Evolutionary conservation across 2,888 invertebrate genomes (phyloP), one percentile per base, ranked within the genome.

Genomic region (Eupithecia abbreviata): DNA sequence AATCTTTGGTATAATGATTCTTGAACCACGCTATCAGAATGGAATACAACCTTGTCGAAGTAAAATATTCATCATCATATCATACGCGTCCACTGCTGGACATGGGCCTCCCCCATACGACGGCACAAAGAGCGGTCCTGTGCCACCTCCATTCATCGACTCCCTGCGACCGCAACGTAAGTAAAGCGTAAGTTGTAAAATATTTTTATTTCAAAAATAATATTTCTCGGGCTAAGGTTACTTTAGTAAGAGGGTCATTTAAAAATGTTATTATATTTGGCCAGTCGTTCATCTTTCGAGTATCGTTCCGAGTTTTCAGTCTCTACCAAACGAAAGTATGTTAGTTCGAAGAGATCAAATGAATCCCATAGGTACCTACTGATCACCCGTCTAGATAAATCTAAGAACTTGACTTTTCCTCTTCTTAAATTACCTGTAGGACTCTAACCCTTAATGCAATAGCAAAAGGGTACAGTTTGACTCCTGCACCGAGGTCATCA

Each of bases 381-480:
- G 51, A 51, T 51, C n/a, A 7, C 9, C 55, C 6, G 15, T 4
- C 51, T 15, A 51, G 15, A 4, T 15, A 51, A 51, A 15, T 51
- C 51, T 51, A 4, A 51, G 15, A 51, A 15, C n/a, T 51, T 15
- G 51, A 51, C 15, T 55, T n/a, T 55, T n/a, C n/a, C 0, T 55
- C 7, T 55, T 15, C 0, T 15, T 10, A 9, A 68, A 71, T 83
- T 83, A 93, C 94, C 91, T 94, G 94, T 47, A 95, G 79, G 0
- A 94, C 95, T 80, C 95, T 85, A 4, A 95, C 93, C 77, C 95
- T 86, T 2, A 95, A 84, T 0, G 92, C 95, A 47, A 94, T 88
- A 6, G 95, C 95, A 81, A 95, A 95, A 15, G 95, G 95, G 82
- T 95, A 95, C 7, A 93, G 78, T 72, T 89, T 90, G 7, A 90